Base-by-base conservation (phyloP, 2,888 invertebrate species). In the Meloe dianella region DNA sequence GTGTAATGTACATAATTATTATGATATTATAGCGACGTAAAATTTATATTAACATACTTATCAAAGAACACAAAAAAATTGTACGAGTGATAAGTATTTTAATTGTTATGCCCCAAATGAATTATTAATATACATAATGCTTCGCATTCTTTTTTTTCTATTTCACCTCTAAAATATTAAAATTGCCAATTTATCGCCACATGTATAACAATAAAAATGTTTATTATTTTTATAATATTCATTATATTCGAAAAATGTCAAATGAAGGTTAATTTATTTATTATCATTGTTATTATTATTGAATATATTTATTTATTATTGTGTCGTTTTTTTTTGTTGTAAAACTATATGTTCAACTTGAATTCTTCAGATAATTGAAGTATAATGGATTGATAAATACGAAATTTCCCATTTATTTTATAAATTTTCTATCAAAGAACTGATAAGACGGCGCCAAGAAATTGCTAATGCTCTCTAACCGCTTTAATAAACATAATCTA, bases 21-120 rank as follows among this genome's bases (percentile, higher is more conserved):
- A 32, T 7, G 35, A 35, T 57, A n/a, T n/a, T n/a, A 57, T 57
- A 30, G 2, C 8, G n/a, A 30, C 22, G n/a, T 58, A 58, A 29
- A 32, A 29, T 30, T 30, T 35, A 22, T 35, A 30, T 63, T 66
- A 57, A 38, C 67, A 64, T 64, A 64, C 6, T n/a, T 67, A 67
- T 67, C 60, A 32, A 24, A 51, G n/a, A 41, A 12, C 5, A 8
- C 10, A 41, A 41, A 41, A 41, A 60, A 63, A 63, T 67, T 60
- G 56, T 32, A 29, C 9, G 51, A 58, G 14, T 51, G 64, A 67
- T 62, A 67, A 67, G 47, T 22, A 64, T 69, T n/a, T n/a, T 74
- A 73, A 74, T 73, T 71, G 67, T 66, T 65, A 66, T 71, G 73
- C 54, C 71, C 70, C 67, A 68, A 71, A 74, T 72, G 72, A 73